A percentile compares a stretch with the other conserved stretches of the same genome.
These are phyloP conservation scores for Paracyclopina nana DNA, from an alignment of 1,140 invertebrate species.

Conservation along the genomic window DNA sequence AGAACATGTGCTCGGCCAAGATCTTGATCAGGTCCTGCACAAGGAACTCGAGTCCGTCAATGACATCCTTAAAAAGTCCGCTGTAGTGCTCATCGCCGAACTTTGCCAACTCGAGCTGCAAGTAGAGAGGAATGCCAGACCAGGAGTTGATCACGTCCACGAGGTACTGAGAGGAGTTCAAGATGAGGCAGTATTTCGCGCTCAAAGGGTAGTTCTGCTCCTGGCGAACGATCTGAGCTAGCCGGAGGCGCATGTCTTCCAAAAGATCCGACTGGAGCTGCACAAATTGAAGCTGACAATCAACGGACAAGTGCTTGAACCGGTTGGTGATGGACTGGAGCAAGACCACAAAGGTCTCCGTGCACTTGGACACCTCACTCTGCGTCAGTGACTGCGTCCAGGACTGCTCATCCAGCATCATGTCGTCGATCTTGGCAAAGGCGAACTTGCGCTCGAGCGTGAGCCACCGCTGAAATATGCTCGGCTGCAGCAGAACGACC, in stretches of 20 bases:
- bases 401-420: background rate
- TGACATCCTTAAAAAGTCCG: background rate
- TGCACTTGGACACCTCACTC: background rate
- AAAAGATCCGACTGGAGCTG: slow-evolving; percentile 2
- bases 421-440: slow-evolving; percentile 13
- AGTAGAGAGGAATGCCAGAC: slow-evolving; percentile 5
- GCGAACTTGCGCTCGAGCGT: slow-evolving; percentile 7
- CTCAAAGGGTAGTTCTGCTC: background rate
- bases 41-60: background rate
- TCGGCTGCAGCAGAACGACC: background rate
- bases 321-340: background rate
- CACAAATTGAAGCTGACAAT: slow-evolving; percentile 3
- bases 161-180: slow-evolving; percentile 6
- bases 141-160: background rate
- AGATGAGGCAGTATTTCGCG: background rate
- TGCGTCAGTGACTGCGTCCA: background rate
- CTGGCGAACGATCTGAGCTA: slow-evolving; percentile 2
- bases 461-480: slow-evolving; percentile 7
- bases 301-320: background rate
- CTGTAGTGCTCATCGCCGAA: background rate
- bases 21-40: background rate
- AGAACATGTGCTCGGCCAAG: background rate
- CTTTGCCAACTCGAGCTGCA: background rate
- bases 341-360: background rate
- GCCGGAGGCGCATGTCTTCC: slow-evolving; percentile 4